Conservation (phyloP, 2,113 vertebrate species). For the Cheirogaleus medius region DNA sequence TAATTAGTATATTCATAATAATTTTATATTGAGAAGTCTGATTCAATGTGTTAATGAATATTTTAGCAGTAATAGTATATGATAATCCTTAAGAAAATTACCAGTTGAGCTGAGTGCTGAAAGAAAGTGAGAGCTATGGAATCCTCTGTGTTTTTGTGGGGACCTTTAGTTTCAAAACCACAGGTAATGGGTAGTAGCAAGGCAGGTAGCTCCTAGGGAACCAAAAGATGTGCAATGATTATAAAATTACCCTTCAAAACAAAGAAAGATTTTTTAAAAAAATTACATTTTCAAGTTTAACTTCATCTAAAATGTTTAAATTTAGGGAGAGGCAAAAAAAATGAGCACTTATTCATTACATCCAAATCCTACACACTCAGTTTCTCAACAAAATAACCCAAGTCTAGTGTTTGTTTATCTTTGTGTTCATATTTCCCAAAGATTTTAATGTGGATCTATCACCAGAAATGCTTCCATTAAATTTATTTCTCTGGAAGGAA, state of each 20-base stretch:
- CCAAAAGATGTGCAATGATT: background rate
- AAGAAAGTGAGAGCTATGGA: background rate
- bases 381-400: background rate
- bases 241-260: background rate
- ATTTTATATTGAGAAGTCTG: background rate
- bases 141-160: background rate
- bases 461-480: background rate
- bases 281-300: conserved; percentile 15
- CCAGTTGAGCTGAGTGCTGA: background rate
- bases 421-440: background rate
- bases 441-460: background rate
- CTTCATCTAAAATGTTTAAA: conserved; percentile 1
- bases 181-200: background rate
- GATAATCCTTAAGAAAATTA: background rate
- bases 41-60: conserved; percentile 31
- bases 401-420: background rate
- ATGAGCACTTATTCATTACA: background rate
- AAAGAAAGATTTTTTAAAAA: background rate
- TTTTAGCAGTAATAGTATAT: background rate
- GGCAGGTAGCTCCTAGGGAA: background rate
- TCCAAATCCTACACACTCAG: background rate
- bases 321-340: background rate
- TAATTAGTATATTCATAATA: conserved; percentile 34
- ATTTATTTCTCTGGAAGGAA: background rate
- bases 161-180: background rate